Evolutionary conservation across 2,797 vertebrate species (phyloP).

Genomic region (Decapterus maruadsi): DNA sequence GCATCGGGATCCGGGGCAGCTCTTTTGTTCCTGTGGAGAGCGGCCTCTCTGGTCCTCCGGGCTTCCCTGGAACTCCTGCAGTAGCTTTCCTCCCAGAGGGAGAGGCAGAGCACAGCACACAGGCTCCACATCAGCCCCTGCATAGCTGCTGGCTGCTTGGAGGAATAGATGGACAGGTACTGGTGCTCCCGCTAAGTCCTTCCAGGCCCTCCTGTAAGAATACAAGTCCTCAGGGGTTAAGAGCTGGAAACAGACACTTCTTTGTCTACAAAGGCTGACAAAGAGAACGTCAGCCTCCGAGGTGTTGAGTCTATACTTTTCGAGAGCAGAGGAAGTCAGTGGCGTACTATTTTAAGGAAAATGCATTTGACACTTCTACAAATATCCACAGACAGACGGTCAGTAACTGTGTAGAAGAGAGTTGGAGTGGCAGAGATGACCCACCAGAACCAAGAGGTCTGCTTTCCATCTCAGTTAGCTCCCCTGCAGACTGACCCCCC

Average conservation of each 20-base stretch:
- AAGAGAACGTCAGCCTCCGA: slow-evolving; percentile 26
- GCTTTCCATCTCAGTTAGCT: slow-evolving; percentile 61
- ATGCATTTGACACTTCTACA: slow-evolving; percentile 19
- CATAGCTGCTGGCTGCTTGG: slow-evolving; percentile 83
- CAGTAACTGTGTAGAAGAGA: slow-evolving; percentile 36
- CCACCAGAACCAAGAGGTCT: slow-evolving; percentile 50
- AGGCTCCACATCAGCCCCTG: slow-evolving; percentile 87
- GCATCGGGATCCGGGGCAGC: slow-evolving; percentile 78
- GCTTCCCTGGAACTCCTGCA: slow-evolving; percentile 84
- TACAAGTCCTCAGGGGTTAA: slow-evolving; percentile 28
- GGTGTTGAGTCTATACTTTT: slow-evolving; percentile 32
- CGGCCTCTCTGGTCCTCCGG: slow-evolving; percentile 68
- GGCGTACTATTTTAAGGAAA: slow-evolving; percentile 15
- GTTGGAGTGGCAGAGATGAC: slow-evolving; percentile 34
- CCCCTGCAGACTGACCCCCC: slow-evolving; percentile 37
- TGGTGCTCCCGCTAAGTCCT: slow-evolving; percentile 54
- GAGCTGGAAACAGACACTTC: slow-evolving; percentile 15
- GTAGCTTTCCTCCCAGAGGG: slow-evolving; percentile 77
- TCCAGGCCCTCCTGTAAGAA: slow-evolving; percentile 66
- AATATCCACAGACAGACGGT: slow-evolving; percentile 31
- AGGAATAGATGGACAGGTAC: slow-evolving; percentile 64
- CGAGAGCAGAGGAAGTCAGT: slow-evolving; percentile 20
- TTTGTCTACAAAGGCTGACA: slow-evolving; percentile 35
- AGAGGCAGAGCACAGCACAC: slow-evolving; percentile 87
- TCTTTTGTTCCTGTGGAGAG: slow-evolving; percentile 74